These are phyloP conservation scores for Progne subis DNA, from an alignment of 2,113 vertebrate species.

Conservation along the genomic window DNA sequence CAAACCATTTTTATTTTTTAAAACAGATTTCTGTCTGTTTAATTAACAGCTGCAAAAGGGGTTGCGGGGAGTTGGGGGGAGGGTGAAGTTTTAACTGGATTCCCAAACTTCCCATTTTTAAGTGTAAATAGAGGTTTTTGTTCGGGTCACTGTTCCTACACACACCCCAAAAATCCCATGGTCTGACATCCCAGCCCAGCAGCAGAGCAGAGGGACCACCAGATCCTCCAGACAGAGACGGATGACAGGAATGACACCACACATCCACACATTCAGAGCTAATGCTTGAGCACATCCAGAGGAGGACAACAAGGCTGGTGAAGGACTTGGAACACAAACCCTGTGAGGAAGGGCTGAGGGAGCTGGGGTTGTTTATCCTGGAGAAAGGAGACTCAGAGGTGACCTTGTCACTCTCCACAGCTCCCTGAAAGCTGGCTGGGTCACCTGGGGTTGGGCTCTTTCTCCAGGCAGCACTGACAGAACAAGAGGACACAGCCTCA, in stretches of 20 bases:
- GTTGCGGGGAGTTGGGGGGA: too few species aligned
- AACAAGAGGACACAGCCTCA: too few species aligned
- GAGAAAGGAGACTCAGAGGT: too few species aligned
- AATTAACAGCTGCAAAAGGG: neutral
- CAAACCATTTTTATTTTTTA: neutral
- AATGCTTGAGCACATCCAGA: neutral
- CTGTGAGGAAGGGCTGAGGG: too few species aligned
- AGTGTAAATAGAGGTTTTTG: neutral
- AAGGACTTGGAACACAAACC: too few species aligned
- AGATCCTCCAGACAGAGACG: neutral
- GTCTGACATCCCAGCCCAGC: neutral
- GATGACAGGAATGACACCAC: neutral
- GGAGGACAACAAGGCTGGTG: too few species aligned
- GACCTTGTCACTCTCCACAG: too few species aligned
- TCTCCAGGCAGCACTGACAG: too few species aligned
- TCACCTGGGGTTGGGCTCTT: too few species aligned
- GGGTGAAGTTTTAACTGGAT: neutral
- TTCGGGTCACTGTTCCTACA: neutral
- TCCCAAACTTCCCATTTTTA: neutral
- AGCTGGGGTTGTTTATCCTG: too few species aligned
- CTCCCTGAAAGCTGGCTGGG: too few species aligned
- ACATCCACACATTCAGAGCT: neutral
- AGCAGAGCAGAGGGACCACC: neutral
- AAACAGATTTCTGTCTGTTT: neutral
- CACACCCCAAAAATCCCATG: accelerated